Conservation (phyloP, 2,888 invertebrate species). For the Teinopalpus imperialis region DNA sequence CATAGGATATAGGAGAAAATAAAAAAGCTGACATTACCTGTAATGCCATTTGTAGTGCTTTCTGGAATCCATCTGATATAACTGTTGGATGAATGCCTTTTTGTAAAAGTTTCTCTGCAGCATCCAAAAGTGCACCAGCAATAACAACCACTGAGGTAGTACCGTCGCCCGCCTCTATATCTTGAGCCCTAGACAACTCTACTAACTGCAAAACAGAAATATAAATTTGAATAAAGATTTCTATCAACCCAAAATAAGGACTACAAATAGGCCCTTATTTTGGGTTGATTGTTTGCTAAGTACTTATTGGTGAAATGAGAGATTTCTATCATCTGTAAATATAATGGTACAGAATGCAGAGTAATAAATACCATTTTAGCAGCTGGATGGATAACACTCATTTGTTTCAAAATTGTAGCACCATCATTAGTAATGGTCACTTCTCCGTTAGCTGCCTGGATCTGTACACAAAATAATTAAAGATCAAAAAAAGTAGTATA, state of each 20-base stretch:
- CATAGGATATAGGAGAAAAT: no score
- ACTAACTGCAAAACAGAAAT: constrained; percentile 95
- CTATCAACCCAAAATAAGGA: no score
- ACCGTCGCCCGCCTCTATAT: constrained; percentile 99
- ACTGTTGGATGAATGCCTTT: constrained; percentile 99
- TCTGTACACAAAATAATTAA: constrained; percentile 81
- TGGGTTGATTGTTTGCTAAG: no score
- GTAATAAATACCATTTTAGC: constrained; percentile 99
- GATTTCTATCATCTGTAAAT: no score
- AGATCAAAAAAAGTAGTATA: no score
- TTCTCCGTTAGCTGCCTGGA: constrained; percentile 97
- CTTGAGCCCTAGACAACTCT: constrained; percentile 98
- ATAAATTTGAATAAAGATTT: no score
- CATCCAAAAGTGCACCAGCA: constrained; percentile 97
- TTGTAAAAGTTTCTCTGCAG: constrained; percentile 93
- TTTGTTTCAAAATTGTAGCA: constrained; percentile 99
- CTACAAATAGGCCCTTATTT: no score
- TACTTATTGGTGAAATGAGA: no score
- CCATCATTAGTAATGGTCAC: constrained; percentile 99
- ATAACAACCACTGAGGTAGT: constrained; percentile 99
- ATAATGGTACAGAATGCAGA: no score
- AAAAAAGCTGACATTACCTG: constrained; percentile 61
- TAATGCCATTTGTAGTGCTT: constrained; percentile 88
- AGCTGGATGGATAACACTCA: constrained; percentile 98
- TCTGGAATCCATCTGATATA: constrained; percentile 98